A percentile compares a stretch with the other conserved stretches of the same genome.
These are phyloP conservation scores for Brachionichthys hirsutus DNA, from an alignment of 2,113 vertebrate species.

Conservation along the genomic window DNA sequence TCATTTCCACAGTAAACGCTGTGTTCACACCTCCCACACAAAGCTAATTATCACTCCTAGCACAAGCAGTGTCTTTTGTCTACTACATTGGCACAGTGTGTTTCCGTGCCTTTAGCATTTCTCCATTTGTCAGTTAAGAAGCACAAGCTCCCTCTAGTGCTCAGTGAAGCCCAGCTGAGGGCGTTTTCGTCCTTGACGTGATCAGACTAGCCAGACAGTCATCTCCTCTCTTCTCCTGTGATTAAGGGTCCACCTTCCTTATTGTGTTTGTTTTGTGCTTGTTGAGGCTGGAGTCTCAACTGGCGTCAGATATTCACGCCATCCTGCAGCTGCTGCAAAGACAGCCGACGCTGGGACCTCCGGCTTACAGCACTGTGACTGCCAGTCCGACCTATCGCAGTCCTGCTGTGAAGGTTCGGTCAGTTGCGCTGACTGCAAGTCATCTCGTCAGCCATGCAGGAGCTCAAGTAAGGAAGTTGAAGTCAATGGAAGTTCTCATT, in stretches of 20 bases:
- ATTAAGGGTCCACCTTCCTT: background rate
- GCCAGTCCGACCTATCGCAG: slow-evolving; percentile 84
- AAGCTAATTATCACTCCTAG: slow-evolving; percentile 61
- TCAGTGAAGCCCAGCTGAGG: slow-evolving; percentile 12
- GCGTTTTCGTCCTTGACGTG: slow-evolving; percentile 8
- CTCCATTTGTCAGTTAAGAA: slow-evolving; percentile 24
- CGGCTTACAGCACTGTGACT: slow-evolving; percentile 92
- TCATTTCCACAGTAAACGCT: slow-evolving; percentile 54
- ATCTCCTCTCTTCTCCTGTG: background rate
- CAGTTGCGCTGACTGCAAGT: slow-evolving; percentile 80
- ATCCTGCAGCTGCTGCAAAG: slow-evolving; percentile 94
- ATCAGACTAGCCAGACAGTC: slow-evolving; percentile 5
- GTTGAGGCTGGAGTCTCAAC: slow-evolving; percentile 92
- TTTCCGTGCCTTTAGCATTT: slow-evolving; percentile 15
- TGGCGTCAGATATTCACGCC: slow-evolving; percentile 93
- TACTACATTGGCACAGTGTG: slow-evolving; percentile 34
- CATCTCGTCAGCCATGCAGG: slow-evolving; percentile 82
- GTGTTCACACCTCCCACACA: slow-evolving; percentile 60
- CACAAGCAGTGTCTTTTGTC: slow-evolving; percentile 33
- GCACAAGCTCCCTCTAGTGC: slow-evolving; percentile 60
- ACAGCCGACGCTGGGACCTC: slow-evolving; percentile 87
- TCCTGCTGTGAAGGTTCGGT: slow-evolving; percentile 77
- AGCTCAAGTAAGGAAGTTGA: slow-evolving; percentile 79
- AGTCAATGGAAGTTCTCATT: background rate
- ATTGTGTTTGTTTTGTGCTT: slow-evolving; percentile 3